These are phyloP conservation scores for Cerastoderma edule DNA, from an alignment of 2,888 invertebrate species.

Conservation along the genomic window DNA sequence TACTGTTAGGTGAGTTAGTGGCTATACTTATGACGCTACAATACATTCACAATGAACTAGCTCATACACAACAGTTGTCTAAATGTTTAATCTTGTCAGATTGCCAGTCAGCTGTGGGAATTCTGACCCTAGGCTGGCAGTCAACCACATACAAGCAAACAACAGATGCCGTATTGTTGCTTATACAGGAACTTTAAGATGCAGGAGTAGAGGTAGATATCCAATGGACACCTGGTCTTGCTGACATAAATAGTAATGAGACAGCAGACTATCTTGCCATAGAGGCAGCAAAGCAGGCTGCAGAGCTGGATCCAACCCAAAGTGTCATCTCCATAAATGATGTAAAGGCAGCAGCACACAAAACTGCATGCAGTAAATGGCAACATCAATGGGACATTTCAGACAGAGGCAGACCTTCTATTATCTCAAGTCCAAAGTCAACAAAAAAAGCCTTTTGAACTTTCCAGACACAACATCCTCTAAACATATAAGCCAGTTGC, in stretches of 20 bases:
- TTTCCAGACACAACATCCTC: not conserved
- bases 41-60: not conserved
- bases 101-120: not conserved
- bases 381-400: not conserved
- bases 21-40: conserved; percentile 23
- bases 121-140: not conserved
- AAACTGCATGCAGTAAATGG: not conserved
- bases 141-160: not conserved
- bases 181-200: not conserved
- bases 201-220: not conserved
- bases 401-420: not conserved
- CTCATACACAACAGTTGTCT: not conserved
- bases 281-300: conserved; percentile 27
- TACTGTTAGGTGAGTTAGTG: conserved; percentile 34
- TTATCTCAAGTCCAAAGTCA: not conserved
- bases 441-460: not conserved
- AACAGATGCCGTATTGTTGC: not conserved
- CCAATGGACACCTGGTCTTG: conserved; percentile 1
- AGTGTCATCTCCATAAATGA: not conserved
- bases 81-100: not conserved
- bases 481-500: not conserved
- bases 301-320: not conserved
- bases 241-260: not conserved
- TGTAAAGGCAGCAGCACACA: not conserved
- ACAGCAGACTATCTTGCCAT: conserved; percentile 3